Evolutionary conservation across 2,888 invertebrate genomes (phyloP), one percentile per base, ranked within the genome.

Genomic region (Cephus nigrinus): DNA sequence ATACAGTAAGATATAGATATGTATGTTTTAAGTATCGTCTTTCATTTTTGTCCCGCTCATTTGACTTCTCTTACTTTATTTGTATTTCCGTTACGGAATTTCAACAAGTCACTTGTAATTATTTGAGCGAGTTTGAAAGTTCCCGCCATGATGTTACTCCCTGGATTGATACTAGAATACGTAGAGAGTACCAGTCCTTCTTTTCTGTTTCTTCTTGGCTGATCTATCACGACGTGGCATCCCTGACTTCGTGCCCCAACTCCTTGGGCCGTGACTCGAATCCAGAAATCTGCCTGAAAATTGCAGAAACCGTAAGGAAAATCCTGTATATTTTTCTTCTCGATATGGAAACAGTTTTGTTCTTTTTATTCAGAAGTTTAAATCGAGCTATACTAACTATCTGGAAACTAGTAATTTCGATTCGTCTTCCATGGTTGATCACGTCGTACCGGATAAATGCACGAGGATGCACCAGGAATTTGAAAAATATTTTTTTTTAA

Each of bases 171-270:
- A 9, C 55, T 23, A 23, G 55, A 55, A 55, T 55, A 55, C 55
- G 55, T 55, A 55, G 55, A 5, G 9, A 55, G 55, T 23, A 23
- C 55, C 23, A 55, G 9, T 15, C 23, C 23, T 55, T 55, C 5
- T 55, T 77, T 79, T 78, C 78, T 31, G 76, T 78, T 75, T 80
- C 81, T 82, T 81, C 80, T 78, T 23, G 68, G 74, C 75, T 85
- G 82, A 85, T 87, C 82, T 81, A 84, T 87, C 86, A 86, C 74
- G 73, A 71, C 71, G 75, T 72, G 72, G 74, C 79, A 80, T 82
- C 80, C 79, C 76, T 80, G 80, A 76, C 75, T 76, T 40, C 78
- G 68, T 79, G 80, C 80, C 81, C 75, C 74, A 30, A 74, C 34
- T 74, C 75, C 33, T 71, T 71, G 72, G 73, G 79, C 84, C 85